Conservation (phyloP, 64 coral and sea anemone genomes). For the Stichodactyla mertensii region DNA sequence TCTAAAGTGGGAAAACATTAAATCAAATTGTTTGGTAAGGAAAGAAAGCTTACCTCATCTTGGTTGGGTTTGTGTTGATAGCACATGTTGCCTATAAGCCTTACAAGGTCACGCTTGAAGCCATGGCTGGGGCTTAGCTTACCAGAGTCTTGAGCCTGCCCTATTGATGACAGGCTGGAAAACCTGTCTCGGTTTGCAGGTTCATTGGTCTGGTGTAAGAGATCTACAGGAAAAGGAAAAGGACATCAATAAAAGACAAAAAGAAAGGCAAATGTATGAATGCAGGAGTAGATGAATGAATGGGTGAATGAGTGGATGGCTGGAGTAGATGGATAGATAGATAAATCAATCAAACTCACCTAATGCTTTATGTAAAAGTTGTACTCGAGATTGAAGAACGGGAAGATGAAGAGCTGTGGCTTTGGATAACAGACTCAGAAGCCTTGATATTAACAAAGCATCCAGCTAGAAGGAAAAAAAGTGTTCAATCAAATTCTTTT, state of each 20-base stretch:
- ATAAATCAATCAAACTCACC: background rate
- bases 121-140: slow-evolving; percentile 73
- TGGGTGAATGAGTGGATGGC: background rate
- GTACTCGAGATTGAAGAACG: background rate
- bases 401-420: background rate
- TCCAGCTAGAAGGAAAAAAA: background rate
- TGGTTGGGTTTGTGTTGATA: slow-evolving; percentile 71
- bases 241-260: background rate
- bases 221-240: slow-evolving; percentile 16
- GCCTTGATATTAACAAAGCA: slow-evolving; percentile 11
- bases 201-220: slow-evolving; percentile 56
- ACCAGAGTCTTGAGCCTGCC: slow-evolving; percentile 42
- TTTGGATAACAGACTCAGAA: background rate
- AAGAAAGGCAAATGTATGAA: background rate
- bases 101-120: slow-evolving; percentile 84
- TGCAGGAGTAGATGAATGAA: background rate
- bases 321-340: background rate
- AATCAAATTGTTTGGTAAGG: background rate
- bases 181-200: slow-evolving; percentile 35
- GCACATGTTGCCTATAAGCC: slow-evolving; percentile 89
- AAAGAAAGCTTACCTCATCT: slow-evolving; percentile 42
- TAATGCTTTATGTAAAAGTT: background rate
- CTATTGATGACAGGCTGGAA: slow-evolving; percentile 22
- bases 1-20: no score
- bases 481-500: background rate